Percentiles rank a stretch among this genome's conserved stretches.
These are phyloP conservation scores for Dipus sagitta DNA, from an alignment of 2,797 vertebrate genomes.

Conservation along the genomic window DNA sequence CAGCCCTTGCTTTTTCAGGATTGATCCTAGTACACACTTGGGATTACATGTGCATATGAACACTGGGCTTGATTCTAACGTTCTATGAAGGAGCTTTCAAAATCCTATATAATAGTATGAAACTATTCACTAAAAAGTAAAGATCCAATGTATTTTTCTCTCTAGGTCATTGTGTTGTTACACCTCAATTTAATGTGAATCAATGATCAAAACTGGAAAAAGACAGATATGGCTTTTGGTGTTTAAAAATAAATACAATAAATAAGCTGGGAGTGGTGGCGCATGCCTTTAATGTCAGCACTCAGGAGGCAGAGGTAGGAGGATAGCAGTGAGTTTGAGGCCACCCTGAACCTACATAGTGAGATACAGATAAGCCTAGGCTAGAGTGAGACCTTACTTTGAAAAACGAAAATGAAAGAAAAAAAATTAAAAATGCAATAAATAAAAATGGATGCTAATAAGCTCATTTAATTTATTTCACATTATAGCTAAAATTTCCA, in stretches of 20 bases:
- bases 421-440: too few species aligned
- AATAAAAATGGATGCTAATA: conserved; percentile 14
- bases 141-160: neutral
- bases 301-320: too few species aligned
- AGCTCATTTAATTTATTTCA: conserved; percentile 24
- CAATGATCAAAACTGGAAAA: conserved; percentile 14
- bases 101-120: neutral
- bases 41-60: neutral
- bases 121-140: conserved; percentile 31
- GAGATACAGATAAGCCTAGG: too few species aligned
- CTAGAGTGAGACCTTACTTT: too few species aligned
- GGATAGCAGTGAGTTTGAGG: too few species aligned
- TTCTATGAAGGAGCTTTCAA: neutral
- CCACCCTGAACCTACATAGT: too few species aligned
- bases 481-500: neutral
- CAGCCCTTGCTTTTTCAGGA: conserved; percentile 77
- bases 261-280: neutral
- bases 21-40: conserved; percentile 64
- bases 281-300: too few species aligned
- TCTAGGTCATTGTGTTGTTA: conserved; percentile 46
- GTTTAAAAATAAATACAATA: conserved; percentile 30
- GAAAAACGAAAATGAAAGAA: too few species aligned
- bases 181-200: conserved; percentile 34
- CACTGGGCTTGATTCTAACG: neutral
- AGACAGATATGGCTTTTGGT: neutral